Conservation (phyloP, 2,113 vertebrate species). For the Porphyrio hochstetteri region DNA sequence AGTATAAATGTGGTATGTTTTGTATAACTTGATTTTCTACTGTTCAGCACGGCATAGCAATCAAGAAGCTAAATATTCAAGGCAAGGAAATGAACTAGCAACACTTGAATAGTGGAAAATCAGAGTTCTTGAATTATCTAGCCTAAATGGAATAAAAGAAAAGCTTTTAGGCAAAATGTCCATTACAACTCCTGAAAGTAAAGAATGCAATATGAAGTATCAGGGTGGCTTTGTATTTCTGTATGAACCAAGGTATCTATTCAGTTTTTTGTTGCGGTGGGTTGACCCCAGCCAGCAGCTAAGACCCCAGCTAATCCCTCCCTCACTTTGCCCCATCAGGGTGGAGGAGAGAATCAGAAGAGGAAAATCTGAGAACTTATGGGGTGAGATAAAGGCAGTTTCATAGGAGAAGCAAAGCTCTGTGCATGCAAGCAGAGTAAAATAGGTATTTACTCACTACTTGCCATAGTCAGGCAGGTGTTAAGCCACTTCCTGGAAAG, state of each 20-base stretch:
- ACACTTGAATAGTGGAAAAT: background rate
- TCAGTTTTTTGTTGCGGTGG: background rate
- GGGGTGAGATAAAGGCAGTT: background rate
- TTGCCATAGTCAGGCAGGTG: background rate
- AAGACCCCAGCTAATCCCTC: no score
- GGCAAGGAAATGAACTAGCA: background rate
- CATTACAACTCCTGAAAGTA: background rate
- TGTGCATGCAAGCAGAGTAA: background rate
- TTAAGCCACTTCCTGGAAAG: background rate
- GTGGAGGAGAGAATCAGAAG: background rate
- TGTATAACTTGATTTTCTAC: background rate
- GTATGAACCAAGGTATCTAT: background rate
- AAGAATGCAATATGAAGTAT: background rate
- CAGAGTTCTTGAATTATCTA: background rate
- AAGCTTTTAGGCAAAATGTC: background rate
- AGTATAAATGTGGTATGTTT: background rate
- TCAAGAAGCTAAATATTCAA: background rate
- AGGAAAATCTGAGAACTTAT: background rate
- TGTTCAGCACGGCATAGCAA: background rate
- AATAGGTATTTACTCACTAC: background rate
- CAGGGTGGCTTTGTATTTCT: background rate
- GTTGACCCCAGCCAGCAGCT: background rate
- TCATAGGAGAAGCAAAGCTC: background rate
- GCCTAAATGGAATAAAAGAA: background rate
- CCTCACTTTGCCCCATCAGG: background rate